phyloP scores from a whole-genome alignment of 2,888 invertebrate species.

The Gisinianus flammeolus region DNA sequence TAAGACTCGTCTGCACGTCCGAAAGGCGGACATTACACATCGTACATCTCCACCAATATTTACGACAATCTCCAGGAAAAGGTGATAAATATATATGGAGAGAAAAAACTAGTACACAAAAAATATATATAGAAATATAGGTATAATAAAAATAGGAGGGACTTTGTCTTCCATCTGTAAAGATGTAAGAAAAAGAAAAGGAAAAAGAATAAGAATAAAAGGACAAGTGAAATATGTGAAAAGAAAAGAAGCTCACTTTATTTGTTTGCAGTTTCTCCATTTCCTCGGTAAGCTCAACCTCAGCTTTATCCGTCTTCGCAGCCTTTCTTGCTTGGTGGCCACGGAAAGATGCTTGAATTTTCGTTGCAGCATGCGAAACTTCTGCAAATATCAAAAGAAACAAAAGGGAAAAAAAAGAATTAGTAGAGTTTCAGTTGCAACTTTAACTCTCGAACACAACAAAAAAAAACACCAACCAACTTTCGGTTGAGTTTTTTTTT shows the following conservation, averaged over 20 bases:
- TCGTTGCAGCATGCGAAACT: conserved; percentile 81
- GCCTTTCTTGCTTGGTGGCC: conserved; percentile 83
- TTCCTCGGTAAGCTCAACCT: conserved; percentile 57
- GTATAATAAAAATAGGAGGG: background rate
- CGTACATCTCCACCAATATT: conserved; percentile 6
- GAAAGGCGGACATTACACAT: no score
- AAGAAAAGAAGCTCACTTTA: conserved; percentile 7
- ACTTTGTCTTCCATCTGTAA: no score
- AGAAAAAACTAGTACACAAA: background rate
- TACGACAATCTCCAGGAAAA: background rate
- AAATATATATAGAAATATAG: background rate
- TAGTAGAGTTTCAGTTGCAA: background rate
- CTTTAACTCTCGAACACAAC: no score
- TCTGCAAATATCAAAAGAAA: no score
- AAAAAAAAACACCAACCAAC: no score
- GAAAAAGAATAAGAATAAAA: background rate
- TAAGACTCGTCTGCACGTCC: no score
- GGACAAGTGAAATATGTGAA: background rate
- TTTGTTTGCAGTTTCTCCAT: conserved; percentile 49
- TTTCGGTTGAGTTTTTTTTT: no score
- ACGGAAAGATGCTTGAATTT: conserved; percentile 90
- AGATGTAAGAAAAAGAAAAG: background rate
- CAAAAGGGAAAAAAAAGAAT: background rate
- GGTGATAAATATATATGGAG: conserved; percentile 5
- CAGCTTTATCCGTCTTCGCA: conserved; percentile 48